A percentile compares a stretch with the other conserved stretches of the same genome.
Conservation (phyloP, 2,113 vertebrate species). For the Dryoscopus gambensis region DNA sequence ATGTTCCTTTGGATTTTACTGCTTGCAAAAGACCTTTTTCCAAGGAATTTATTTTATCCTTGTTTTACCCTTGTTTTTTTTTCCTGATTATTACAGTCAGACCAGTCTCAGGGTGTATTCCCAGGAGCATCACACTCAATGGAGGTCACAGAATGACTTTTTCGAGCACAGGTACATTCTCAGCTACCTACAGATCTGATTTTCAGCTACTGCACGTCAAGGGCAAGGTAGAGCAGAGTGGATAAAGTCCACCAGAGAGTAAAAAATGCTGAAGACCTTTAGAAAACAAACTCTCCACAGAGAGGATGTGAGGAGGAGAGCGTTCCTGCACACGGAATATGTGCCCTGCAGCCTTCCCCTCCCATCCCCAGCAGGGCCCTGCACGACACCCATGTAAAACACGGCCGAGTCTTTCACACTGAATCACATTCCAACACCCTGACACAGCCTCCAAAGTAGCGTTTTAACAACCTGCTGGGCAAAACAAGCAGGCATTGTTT, state of each 20-base stretch:
- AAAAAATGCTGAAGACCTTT: background rate
- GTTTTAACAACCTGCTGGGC: background rate
- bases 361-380: background rate
- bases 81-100: background rate
- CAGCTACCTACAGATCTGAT: background rate
- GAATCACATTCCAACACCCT: conserved; percentile 28
- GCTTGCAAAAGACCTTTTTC: background rate
- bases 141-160: background rate
- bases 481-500: conserved; percentile 40
- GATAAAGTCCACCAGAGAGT: background rate
- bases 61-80: background rate
- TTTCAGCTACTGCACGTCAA: background rate
- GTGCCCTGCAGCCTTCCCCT: background rate
- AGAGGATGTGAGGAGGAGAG: background rate
- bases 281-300: background rate
- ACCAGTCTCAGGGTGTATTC: background rate
- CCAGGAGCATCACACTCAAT: fast-evolving
- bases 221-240: background rate
- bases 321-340: background rate
- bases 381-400: background rate
- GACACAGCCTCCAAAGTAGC: background rate
- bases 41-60: background rate
- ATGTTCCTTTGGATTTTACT: background rate
- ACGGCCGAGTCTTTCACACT: background rate
- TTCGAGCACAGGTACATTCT: background rate